Evolutionary conservation across 2,888 invertebrate species (phyloP).

Genomic region (Ptychoptera contaminata): DNA sequence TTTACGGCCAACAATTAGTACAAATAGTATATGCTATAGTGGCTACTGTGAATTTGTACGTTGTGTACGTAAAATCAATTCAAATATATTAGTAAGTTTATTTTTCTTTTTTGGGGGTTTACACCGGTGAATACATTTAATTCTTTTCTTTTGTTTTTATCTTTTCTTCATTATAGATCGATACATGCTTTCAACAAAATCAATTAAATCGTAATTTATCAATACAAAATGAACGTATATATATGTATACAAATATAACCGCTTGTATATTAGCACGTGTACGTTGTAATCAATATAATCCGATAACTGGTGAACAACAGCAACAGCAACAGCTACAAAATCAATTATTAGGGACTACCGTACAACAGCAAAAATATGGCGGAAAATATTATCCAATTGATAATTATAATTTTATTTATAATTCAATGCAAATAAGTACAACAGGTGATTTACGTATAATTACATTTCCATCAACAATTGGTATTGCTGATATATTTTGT

Average conservation of each 20-base stretch:
- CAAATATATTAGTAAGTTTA: slow-evolving; percentile 37
- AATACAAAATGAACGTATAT: slow-evolving; percentile 13
- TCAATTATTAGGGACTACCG: neutral
- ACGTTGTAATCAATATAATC: slow-evolving; percentile 44
- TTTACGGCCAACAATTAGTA: slow-evolving; percentile 19
- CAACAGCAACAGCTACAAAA: slow-evolving; percentile 13
- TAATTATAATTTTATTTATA: slow-evolving; percentile 22
- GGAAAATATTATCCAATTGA: neutral
- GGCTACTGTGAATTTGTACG: slow-evolving; percentile 46
- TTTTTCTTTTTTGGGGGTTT: slow-evolving; percentile 2
- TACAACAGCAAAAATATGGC: neutral
- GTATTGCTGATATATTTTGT: slow-evolving; percentile 38
- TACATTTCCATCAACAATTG: slow-evolving; percentile 35
- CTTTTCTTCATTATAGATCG: slow-evolving; percentile 12
- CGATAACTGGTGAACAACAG: slow-evolving; percentile 47
- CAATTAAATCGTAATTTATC: slow-evolving; percentile 13
- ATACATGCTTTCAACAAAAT: slow-evolving; percentile 15
- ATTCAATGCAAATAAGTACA: slow-evolving; percentile 39
- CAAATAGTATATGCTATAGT: slow-evolving; percentile 30
- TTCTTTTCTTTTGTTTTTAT: neutral
- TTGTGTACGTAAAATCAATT: slow-evolving; percentile 39
- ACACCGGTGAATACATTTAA: neutral
- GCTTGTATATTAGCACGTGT: slow-evolving; percentile 47
- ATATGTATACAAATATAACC: slow-evolving; percentile 44
- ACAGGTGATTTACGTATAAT: slow-evolving; percentile 38